Evolutionary conservation across 2,797 vertebrate genomes (phyloP).

Genomic region (Columba guinea): DNA sequence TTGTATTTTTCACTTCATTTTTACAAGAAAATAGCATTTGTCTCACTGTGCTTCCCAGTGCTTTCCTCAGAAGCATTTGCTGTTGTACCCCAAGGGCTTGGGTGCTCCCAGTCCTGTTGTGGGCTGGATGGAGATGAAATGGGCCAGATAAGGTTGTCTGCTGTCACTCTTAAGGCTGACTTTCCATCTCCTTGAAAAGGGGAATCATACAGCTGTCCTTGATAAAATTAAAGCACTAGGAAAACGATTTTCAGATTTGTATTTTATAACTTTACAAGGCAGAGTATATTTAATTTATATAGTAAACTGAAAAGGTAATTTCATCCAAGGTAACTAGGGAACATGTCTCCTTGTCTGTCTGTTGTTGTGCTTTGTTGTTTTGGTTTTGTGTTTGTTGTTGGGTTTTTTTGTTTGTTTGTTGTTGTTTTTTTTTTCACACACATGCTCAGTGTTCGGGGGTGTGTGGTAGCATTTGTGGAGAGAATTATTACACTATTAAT

Average conservation of each 20-base stretch:
- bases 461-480: not conserved
- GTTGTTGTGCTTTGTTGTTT: no score
- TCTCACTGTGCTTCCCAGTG: not conserved
- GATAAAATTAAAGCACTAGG: not conserved
- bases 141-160: accelerated
- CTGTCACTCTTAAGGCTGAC: not conserved
- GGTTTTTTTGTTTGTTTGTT: accelerated
- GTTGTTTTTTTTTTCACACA: not conserved
- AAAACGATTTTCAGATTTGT: not conserved
- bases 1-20: not conserved
- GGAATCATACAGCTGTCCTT: not conserved
- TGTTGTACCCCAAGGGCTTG: not conserved
- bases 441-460: not conserved
- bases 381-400: no score
- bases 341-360: accelerated
- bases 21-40: not conserved
- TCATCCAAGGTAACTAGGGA: not conserved
- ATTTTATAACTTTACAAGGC: not conserved
- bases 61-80: not conserved
- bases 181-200: not conserved
- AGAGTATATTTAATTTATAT: not conserved
- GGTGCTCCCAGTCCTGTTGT: not conserved
- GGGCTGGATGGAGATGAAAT: not conserved
- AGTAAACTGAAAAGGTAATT: not conserved
- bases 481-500: not conserved